Evolutionary conservation across 2,797 vertebrate genomes (phyloP), one percentile per base, ranked within the genome.

Genomic region (Cyclura pinguis): DNA sequence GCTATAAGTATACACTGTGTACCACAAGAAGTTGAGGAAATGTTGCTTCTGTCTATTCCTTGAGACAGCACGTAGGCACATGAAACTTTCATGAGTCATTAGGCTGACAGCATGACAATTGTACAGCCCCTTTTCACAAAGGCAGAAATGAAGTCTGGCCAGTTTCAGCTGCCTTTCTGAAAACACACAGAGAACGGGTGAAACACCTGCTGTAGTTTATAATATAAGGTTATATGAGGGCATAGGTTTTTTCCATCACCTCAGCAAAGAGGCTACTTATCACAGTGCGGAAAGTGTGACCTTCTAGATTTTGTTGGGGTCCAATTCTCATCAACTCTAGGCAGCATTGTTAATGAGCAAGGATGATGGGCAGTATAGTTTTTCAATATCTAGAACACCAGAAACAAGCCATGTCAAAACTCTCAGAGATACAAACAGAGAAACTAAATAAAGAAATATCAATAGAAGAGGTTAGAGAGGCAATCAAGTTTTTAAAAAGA

Each of bases 31-130:
- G 14, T 73, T 52, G 27, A 42, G 24, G n/a, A 84, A 90, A 62
- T 59, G 69, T 69, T 77, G 35, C 78, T 76, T 67, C 83, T 32
- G 35, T 24, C 47, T 86, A 1, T 77, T 77, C 50, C 29, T 59
- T 73, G 67, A 69, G 72, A 59, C 50, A 59, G 84, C 88, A 89
- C 57, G 52, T 92, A 92, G 62, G 62, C 80, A 89, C 69, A 73
- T 10, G 7, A 91, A 91, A 88, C 50, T 84, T 38, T 76, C 2
- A 83, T 83, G 85, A 77, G 35, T 86, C 85, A 82, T 84, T 32
- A 69, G 80, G 27, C 57, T 69, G 84, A 38, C 20, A 1, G n/a
- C 1, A 59, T 42, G 78, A 87, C 10, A 88, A 57, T 57, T 29
- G 29, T 14, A 20, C 27, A 22, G 52, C 27, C 38, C 7, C 67